These are phyloP conservation scores for Orchesella flavescens DNA, from an alignment of 2,888 invertebrate genomes.

Conservation along the genomic window DNA sequence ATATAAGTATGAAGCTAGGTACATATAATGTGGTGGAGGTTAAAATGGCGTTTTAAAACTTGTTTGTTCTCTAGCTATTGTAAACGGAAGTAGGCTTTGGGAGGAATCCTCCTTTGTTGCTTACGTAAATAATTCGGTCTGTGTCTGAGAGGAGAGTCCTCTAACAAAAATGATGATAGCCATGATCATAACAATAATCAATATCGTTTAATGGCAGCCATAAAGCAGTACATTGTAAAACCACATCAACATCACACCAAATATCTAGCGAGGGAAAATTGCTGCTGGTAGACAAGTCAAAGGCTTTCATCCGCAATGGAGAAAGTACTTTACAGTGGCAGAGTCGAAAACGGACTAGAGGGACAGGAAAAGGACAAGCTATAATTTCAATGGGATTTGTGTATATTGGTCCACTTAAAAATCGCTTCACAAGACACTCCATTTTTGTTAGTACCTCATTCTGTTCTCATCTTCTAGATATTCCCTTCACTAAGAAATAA, in stretches of 20 bases:
- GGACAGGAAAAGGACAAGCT: background rate
- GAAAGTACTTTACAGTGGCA: background rate
- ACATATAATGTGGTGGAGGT: too few relatives aligned
- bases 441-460: too few relatives aligned
- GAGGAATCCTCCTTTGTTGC: too few relatives aligned
- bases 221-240: slow-evolving; percentile 36
- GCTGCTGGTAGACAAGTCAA: background rate
- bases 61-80: too few relatives aligned
- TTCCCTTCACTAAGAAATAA: too few relatives aligned
- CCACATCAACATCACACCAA: background rate
- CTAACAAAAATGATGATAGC: slow-evolving; percentile 27
- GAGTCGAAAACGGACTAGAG: background rate
- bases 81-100: too few relatives aligned
- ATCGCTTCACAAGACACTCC: too few relatives aligned
- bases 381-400: background rate
- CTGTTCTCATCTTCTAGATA: too few relatives aligned
- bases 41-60: too few relatives aligned
- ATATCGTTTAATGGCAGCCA: slow-evolving; percentile 22
- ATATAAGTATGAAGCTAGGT: background rate
- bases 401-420: background rate
- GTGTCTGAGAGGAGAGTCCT: background rate
- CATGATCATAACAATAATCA: slow-evolving; percentile 43
- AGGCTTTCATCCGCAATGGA: background rate
- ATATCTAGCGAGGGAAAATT: background rate
- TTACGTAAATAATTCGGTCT: background rate